Evolutionary conservation across 2,888 invertebrate genomes (phyloP), one percentile per base, ranked within the genome.

Genomic region (Ochropleura plecta): DNA sequence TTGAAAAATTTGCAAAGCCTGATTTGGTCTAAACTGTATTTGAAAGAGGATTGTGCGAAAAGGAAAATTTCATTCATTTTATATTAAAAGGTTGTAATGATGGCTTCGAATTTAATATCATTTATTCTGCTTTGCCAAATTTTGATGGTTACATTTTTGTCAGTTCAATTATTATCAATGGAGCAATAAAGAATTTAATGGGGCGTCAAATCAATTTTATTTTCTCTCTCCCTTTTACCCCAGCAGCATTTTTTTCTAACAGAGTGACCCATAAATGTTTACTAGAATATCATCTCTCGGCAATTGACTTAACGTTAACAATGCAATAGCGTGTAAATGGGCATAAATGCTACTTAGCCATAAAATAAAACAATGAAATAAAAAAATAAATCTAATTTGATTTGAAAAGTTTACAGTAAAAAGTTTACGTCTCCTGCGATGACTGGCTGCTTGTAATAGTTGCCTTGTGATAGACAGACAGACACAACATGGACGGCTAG

Each of bases 11-110:
- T 14, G 3, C n/a, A 1, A 48, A 51, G 12, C 48, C 16, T 9
- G 51, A 79, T 74, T 79, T 57, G 67, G n/a, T 20, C 30, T 14
- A 48, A 16, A 63, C 67, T 70, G 42, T 62, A 42, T 66, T 59
- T 57, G 40, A 46, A 79, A 59, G 44, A n/a, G 9, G 40, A 66
- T 70, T 70, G 30, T 44, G 14, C 10, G 40, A 57, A 42, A 18
- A 20, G 67, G 48, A 59, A 73, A 74, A 78, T 30, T 3, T 14
- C 40, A 65, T 49, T 55, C 8, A 48, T 60, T 73, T 46, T 5
- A 46, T 46, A 57, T 42, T 8, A n/a, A 49, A 44, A 44, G 46
- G 20, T 49, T 72, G 71, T 63, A 46, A 44, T 44, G 63, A 73
- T 20, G 57, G 49, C 14, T 59, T 7, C 3, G 10, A 65, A 70